These are phyloP conservation scores for Orussus abietinus DNA, from an alignment of 1,140 invertebrate species.

Conservation along the genomic window DNA sequence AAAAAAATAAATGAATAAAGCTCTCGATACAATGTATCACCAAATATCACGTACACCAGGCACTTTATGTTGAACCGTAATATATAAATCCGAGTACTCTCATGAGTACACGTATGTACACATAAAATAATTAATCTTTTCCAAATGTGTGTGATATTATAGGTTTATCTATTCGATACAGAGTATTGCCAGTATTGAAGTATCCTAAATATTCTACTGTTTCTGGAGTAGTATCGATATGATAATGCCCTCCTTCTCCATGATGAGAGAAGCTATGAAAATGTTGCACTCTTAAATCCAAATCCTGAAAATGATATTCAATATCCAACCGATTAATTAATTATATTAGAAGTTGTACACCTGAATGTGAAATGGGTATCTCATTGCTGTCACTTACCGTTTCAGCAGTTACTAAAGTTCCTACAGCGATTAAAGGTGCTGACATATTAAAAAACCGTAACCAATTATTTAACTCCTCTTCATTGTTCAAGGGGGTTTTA, in stretches of 20 bases:
- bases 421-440: slow-evolving; percentile 80
- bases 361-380: not conserved
- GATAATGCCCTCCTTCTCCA: slow-evolving; percentile 92
- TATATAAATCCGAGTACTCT: no score
- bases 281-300: slow-evolving; percentile 89
- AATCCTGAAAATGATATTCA: slow-evolving; percentile 55
- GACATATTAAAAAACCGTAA: slow-evolving; percentile 88
- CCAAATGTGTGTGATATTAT: slow-evolving; percentile 53
- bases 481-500: slow-evolving; percentile 63
- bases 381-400: slow-evolving; percentile 58
- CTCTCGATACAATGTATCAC: no score
- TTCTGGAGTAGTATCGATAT: slow-evolving; percentile 86
- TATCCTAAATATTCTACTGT: slow-evolving; percentile 83
- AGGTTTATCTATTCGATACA: slow-evolving; percentile 81
- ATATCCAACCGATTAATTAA: slow-evolving; percentile 10
- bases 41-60: no score
- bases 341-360: slow-evolving; percentile 4
- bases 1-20: no score
- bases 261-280: slow-evolving; percentile 89
- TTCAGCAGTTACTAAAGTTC: slow-evolving; percentile 84
- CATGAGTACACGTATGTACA: not conserved
- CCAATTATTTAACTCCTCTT: slow-evolving; percentile 80
- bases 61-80: no score
- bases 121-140: slow-evolving; percentile 51
- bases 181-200: slow-evolving; percentile 70